Conservation (phyloP, 2,888 invertebrate species). For the Mallateleia sp. region DNA sequence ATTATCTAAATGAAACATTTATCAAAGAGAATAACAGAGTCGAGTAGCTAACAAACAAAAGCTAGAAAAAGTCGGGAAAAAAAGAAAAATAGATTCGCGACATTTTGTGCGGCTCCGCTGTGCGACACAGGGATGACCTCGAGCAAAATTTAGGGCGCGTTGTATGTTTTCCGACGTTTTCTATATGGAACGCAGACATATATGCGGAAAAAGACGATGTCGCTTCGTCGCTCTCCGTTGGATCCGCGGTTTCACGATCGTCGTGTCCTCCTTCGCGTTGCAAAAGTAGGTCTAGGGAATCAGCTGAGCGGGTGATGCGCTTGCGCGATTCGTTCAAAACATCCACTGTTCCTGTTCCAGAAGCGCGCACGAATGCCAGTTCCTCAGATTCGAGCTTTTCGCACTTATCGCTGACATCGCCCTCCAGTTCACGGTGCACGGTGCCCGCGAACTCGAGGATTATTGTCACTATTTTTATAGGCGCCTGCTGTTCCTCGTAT, state of each 20-base stretch:
- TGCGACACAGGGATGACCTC: slow-evolving; percentile 78
- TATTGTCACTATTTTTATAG: not conserved
- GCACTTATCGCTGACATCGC: slow-evolving; percentile 26
- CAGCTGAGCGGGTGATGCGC: slow-evolving; percentile 86
- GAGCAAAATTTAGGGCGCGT: slow-evolving; percentile 83
- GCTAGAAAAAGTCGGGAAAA: not conserved
- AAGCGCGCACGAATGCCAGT: slow-evolving; percentile 13
- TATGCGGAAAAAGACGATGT: slow-evolving; percentile 53
- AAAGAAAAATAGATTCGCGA: slow-evolving; percentile 33
- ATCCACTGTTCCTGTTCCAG: slow-evolving; percentile 54
- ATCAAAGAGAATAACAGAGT: not conserved
- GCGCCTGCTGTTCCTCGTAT: not conserved
- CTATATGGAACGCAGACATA: slow-evolving; percentile 57
- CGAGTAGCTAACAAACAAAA: not conserved
- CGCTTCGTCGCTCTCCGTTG: slow-evolving; percentile 27
- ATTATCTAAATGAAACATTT: not conserved
- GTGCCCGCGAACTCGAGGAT: not conserved
- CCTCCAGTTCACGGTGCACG: not conserved
- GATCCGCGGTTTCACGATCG: slow-evolving; percentile 10
- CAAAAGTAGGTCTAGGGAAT: slow-evolving; percentile 88
- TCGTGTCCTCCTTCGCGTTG: slow-evolving; percentile 77
- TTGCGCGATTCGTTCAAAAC: slow-evolving; percentile 80
- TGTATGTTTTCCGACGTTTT: slow-evolving; percentile 75
- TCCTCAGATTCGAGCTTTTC: slow-evolving; percentile 43
- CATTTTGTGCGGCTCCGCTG: slow-evolving; percentile 46